A percentile compares a stretch with the other conserved stretches of the same genome.
phyloP scores from a whole-genome alignment of 2,113 vertebrate genomes.

The Brevimyrus niger region DNA sequence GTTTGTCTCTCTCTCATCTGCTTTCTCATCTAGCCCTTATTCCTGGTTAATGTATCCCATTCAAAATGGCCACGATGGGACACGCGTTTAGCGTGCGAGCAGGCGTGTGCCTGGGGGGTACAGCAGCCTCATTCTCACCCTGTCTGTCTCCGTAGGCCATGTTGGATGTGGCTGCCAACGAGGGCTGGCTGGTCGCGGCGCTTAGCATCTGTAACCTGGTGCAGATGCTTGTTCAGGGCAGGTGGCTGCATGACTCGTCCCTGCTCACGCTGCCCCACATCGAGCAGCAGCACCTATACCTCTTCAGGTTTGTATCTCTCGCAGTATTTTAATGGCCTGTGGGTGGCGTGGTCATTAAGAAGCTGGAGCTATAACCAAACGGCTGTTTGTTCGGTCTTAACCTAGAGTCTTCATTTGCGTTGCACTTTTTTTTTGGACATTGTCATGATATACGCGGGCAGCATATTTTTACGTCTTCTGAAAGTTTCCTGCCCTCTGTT shows the following conservation, averaged over 20 bases:
- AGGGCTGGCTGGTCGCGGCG: slow-evolving; percentile 85
- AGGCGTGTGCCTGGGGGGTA: neutral
- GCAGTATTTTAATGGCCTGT: neutral
- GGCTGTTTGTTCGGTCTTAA: neutral
- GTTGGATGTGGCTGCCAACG: slow-evolving; percentile 85
- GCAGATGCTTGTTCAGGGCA: slow-evolving; percentile 90
- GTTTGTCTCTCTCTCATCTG: neutral
- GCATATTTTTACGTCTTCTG: too few species aligned
- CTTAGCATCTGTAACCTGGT: slow-evolving; percentile 81
- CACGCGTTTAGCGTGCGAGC: neutral
- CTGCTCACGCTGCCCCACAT: slow-evolving; percentile 82
- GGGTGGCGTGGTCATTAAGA: neutral
- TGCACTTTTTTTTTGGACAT: neutral
- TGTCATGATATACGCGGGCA: neutral
- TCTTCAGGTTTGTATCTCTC: slow-evolving; percentile 70
- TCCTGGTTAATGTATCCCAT: neutral
- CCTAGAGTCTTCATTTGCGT: neutral
- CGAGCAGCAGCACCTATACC: slow-evolving; percentile 74
- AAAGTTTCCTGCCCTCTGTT: neutral
- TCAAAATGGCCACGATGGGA: neutral
- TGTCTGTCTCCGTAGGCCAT: slow-evolving; percentile 68
- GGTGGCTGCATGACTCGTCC: slow-evolving; percentile 84
- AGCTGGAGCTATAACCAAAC: neutral
- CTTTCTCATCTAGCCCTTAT: neutral
- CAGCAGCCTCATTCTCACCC: neutral